Evolutionary conservation across 2,113 vertebrate genomes (phyloP).

Genomic region (Callithrix jacchus): DNA sequence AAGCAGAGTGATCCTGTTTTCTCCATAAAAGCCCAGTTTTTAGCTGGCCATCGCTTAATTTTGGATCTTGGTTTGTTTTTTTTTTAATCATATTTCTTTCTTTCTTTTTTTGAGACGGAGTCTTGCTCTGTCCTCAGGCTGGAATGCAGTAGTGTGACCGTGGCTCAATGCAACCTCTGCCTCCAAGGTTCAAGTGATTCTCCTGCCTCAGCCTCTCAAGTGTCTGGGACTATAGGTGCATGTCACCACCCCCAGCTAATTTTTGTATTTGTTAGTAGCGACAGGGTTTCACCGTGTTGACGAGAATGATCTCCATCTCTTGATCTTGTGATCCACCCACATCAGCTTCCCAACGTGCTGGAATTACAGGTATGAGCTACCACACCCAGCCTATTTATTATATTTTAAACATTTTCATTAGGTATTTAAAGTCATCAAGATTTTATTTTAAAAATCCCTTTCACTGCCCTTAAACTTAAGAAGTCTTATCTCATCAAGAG

Average conservation of each 20-base stretch:
- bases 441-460: neutral
- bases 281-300: neutral
- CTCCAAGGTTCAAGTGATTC: neutral
- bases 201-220: neutral
- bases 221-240: neutral
- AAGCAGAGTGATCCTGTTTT: neutral
- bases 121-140: neutral
- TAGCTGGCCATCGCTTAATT: neutral
- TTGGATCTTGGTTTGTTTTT: neutral
- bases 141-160: neutral
- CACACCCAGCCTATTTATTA: neutral
- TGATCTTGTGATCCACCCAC: neutral
- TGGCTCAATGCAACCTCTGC: neutral
- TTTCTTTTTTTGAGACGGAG: neutral
- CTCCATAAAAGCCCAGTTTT: neutral
- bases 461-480: neutral
- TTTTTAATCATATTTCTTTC: too few relatives aligned
- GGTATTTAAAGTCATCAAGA: neutral
- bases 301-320: neutral
- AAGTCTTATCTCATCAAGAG: neutral
- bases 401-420: neutral
- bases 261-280: neutral
- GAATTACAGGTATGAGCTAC: neutral
- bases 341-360: neutral
- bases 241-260: neutral